A percentile compares a stretch with the other conserved stretches of the same genome.
These are phyloP conservation scores for Pheosia tremula DNA, from an alignment of 2,888 invertebrate genomes.

Conservation along the genomic window DNA sequence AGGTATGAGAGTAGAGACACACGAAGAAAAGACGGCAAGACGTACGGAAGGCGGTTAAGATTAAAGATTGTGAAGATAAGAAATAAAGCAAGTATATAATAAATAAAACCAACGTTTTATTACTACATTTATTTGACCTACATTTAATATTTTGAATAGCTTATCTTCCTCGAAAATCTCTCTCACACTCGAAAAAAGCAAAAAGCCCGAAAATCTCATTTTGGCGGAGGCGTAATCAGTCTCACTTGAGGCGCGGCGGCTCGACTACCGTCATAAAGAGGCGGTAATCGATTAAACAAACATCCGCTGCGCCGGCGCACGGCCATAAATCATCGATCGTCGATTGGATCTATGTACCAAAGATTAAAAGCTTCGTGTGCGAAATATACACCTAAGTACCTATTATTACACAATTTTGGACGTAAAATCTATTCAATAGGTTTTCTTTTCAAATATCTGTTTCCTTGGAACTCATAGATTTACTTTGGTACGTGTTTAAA, in stretches of 20 bases:
- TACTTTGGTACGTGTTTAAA: no score
- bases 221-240: conserved; percentile 56
- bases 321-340: conserved; percentile 72
- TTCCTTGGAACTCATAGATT: no score
- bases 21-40: no score
- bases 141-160: neutral
- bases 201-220: conserved; percentile 29
- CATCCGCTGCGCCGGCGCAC: conserved; percentile 67
- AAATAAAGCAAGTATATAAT: no score
- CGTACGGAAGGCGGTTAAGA: no score
- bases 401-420: neutral
- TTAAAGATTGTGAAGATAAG: no score
- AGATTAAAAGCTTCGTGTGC: conserved; percentile 33
- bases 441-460: no score
- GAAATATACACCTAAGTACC: neutral
- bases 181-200: conserved; percentile 11
- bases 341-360: conserved; percentile 61
- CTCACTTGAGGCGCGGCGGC: conserved; percentile 36
- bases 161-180: conserved; percentile 8
- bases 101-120: no score
- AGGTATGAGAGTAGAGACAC: no score
- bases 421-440: no score
- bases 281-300: conserved; percentile 80
- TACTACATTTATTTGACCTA: neutral
- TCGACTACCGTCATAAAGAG: conserved; percentile 67